Conservation (phyloP, 2,797 vertebrate genomes). For the Pelobates cultripes region DNA sequence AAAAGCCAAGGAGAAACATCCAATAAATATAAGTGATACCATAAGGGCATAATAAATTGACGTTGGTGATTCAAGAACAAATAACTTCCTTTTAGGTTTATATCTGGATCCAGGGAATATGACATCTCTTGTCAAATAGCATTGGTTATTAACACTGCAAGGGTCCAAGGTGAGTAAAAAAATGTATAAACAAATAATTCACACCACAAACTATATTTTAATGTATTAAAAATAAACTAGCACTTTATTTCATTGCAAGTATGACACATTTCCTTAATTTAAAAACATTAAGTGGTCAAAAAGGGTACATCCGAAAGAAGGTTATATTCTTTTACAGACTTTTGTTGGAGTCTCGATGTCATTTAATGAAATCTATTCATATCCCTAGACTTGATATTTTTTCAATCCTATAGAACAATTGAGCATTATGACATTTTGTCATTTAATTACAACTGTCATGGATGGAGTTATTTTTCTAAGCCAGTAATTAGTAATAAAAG, state of each 20-base stretch:
- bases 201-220: slow-evolving; percentile 7
- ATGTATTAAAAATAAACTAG: slow-evolving; percentile 49
- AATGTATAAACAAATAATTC: background rate
- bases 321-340: slow-evolving; percentile 1
- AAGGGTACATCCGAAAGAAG: slow-evolving; percentile 16
- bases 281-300: slow-evolving; percentile 29
- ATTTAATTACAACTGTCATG: background rate
- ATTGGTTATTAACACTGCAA: no score
- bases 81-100: no score
- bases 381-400: background rate
- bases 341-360: background rate
- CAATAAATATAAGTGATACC: no score
- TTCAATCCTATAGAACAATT: background rate
- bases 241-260: slow-evolving; percentile 30
- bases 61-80: no score
- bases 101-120: no score
- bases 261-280: slow-evolving; percentile 28
- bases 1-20: no score
- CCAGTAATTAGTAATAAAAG: no score
- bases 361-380: background rate
- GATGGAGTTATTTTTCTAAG: no score
- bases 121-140: no score
- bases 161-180: no score
- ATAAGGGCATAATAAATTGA: no score
- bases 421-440: background rate